Evolutionary conservation across 1,140 invertebrate species (phyloP).

Genomic region (Bilobella aurantiaca): DNA sequence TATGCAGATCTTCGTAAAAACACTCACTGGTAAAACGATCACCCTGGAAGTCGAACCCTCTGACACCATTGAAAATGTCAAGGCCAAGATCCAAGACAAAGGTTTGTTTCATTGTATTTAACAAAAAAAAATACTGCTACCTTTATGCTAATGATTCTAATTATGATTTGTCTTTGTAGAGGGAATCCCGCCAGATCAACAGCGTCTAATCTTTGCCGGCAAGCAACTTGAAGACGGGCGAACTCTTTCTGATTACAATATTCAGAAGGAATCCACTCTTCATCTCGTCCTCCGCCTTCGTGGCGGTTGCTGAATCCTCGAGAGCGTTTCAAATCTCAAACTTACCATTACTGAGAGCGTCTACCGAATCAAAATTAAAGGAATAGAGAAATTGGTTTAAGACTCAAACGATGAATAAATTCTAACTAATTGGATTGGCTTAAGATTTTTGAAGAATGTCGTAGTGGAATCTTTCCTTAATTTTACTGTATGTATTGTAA

Average conservation of each 20-base stretch:
- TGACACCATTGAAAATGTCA: slow-evolving; percentile 77
- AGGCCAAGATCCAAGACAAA: slow-evolving; percentile 68
- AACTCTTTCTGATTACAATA: slow-evolving; percentile 53
- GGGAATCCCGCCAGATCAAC: slow-evolving; percentile 62
- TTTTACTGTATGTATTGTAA: too few species aligned
- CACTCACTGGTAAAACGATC: slow-evolving; percentile 70
- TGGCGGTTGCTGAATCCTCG: slow-evolving; percentile 37
- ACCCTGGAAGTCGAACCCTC: slow-evolving; percentile 69
- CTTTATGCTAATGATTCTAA: too few species aligned
- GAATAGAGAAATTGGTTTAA: not conserved
- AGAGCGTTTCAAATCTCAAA: not conserved
- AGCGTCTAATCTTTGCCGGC: slow-evolving; percentile 57
- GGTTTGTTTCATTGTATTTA: too few species aligned
- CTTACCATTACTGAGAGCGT: not conserved
- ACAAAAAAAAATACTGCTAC: too few species aligned
- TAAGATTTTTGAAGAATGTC: too few species aligned
- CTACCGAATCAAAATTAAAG: not conserved
- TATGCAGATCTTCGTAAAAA: slow-evolving; percentile 68
- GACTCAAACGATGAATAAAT: too few species aligned
- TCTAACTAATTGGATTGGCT: too few species aligned
- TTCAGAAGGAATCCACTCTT: slow-evolving; percentile 47
- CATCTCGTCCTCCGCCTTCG: slow-evolving; percentile 46
- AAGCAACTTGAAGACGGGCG: slow-evolving; percentile 50
- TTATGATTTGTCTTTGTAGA: too few species aligned
- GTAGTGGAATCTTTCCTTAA: too few species aligned